phyloP scores from a whole-genome alignment of 1,140 invertebrate species.

The Neodiprion lecontei region DNA sequence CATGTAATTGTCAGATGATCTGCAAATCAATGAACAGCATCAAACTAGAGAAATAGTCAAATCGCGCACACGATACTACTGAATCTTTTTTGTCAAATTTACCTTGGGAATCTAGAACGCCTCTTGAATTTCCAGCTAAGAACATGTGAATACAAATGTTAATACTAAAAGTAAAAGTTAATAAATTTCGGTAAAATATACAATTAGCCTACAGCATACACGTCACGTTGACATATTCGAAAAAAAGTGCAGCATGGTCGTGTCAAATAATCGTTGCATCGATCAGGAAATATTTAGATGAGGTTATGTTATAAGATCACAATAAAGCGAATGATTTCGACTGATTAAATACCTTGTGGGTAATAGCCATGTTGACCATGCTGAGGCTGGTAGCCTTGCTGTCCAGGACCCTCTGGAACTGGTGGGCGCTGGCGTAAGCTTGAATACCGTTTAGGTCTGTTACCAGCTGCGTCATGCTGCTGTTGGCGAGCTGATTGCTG shows the following conservation, averaged over 20 bases:
- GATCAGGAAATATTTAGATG: too few relatives aligned
- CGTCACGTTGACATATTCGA: too few relatives aligned
- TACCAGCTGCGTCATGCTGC: constrained; percentile 55
- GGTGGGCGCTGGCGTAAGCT: constrained; percentile 72
- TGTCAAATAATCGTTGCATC: too few relatives aligned
- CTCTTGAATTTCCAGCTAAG: constrained; percentile 59
- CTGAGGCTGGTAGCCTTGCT: constrained; percentile 54
- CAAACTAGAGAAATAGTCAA: not conserved
- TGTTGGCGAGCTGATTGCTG: constrained; percentile 30
- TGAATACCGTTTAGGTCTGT: constrained; percentile 77
- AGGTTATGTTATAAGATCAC: too few relatives aligned
- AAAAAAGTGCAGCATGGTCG: too few relatives aligned
- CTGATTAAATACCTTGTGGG: constrained; percentile 25
- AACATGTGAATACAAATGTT: constrained; percentile 48
- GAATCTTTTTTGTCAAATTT: constrained; percentile 34
- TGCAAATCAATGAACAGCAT: constrained; percentile 21
- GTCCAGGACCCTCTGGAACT: constrained; percentile 49
- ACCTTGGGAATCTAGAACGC: constrained; percentile 58
- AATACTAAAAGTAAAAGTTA: constrained; percentile 29
- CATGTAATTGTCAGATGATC: not conserved
- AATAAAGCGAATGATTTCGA: too few relatives aligned
- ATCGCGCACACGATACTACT: not conserved
- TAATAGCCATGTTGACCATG: constrained; percentile 50
- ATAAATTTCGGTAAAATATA: not conserved
- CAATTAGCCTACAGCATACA: not conserved